Percentiles rank a stretch among this genome's conserved stretches.
Conservation (phyloP, 2,888 invertebrate genomes). For the Tortrix viridana region DNA sequence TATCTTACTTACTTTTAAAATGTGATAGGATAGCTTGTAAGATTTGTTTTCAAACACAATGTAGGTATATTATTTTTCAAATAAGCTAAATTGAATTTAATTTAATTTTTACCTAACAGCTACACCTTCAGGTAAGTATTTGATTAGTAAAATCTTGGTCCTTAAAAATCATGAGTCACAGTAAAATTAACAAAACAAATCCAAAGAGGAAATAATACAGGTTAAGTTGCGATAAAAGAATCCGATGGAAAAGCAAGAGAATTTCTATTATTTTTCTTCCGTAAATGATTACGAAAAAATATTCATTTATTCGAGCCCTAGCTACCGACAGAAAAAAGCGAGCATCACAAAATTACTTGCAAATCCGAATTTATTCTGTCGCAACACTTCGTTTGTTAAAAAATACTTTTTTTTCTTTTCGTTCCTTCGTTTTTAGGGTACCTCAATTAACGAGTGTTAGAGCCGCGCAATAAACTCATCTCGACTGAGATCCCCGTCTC, state of each 20-base stretch:
- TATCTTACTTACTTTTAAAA: no score
- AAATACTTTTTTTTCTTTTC: slow-evolving; percentile 31
- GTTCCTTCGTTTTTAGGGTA: slow-evolving; percentile 17
- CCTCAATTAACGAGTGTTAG: background rate
- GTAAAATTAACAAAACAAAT: background rate
- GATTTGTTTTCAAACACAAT: no score
- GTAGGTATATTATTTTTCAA: no score
- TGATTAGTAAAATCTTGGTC: no score
- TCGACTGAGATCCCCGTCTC: no score
- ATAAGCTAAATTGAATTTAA: no score
- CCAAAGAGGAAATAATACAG: background rate
- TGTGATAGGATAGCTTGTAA: no score
- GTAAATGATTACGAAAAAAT: slow-evolving; percentile 34
- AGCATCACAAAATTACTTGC: slow-evolving; percentile 31
- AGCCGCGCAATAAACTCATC: background rate
- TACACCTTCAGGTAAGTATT: no score
- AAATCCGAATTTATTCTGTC: slow-evolving; percentile 35
- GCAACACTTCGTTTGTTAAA: slow-evolving; percentile 34
- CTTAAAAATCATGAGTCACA: no score
- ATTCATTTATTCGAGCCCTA: slow-evolving; percentile 37
- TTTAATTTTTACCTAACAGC: no score
- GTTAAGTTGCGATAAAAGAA: background rate
- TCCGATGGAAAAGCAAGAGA: slow-evolving; percentile 12
- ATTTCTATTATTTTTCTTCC: slow-evolving; percentile 19
- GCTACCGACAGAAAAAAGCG: slow-evolving; percentile 33